Conservation (phyloP, 2,113 vertebrate species). For the Struthidea cinerea region DNA sequence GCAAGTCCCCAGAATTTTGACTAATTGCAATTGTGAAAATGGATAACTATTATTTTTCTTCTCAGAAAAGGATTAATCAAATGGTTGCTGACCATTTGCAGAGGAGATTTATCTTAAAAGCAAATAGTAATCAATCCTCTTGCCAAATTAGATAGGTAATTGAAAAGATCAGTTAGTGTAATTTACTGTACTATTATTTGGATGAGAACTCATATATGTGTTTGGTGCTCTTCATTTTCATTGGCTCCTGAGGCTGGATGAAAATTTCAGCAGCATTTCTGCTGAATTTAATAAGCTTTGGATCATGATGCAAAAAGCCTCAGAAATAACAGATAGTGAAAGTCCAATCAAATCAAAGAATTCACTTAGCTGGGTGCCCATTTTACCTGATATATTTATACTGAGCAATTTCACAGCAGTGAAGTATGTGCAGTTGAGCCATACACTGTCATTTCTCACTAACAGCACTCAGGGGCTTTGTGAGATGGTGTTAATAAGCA, state of each 20-base stretch:
- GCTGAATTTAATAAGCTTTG: constrained; percentile 7
- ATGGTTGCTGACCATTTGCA: neutral
- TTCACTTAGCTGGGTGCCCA: constrained; percentile 45
- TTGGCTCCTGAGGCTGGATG: neutral
- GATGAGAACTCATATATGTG: neutral
- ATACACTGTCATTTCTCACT: constrained; percentile 30
- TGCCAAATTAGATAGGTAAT: neutral
- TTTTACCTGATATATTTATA: constrained; percentile 54
- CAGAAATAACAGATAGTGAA: constrained; percentile 9
- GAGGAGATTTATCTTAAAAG: neutral
- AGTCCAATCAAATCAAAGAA: constrained; percentile 12
- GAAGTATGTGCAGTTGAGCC: constrained; percentile 11
- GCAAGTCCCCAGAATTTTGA: neutral
- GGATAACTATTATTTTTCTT: neutral
- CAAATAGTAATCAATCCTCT: neutral
- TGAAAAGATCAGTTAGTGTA: neutral
- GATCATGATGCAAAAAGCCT: neutral
- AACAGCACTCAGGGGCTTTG: constrained; percentile 19
- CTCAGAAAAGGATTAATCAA: neutral
- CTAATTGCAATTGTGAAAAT: neutral
- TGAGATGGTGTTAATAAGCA: constrained; percentile 48
- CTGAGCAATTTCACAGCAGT: constrained; percentile 55
- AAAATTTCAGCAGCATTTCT: neutral
- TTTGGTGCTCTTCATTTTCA: neutral
- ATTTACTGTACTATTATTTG: neutral